These are phyloP conservation scores for Xyrauchen texanus DNA, from an alignment of 2,113 vertebrate species.

Conservation along the genomic window DNA sequence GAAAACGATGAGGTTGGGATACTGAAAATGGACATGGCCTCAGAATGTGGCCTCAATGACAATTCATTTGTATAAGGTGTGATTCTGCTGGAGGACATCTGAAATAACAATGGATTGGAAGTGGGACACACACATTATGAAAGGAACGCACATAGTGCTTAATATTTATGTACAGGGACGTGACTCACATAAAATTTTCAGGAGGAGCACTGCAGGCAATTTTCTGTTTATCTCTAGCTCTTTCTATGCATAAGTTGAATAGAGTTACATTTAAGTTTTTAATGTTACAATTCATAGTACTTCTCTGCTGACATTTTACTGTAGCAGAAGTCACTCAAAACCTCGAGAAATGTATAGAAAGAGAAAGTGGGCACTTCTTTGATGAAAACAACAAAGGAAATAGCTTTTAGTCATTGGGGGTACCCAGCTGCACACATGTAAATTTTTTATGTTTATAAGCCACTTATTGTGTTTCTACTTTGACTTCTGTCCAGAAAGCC, in stretches of 20 bases:
- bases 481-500: conserved; percentile 31
- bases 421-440: conserved; percentile 9
- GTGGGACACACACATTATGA: conserved; percentile 1
- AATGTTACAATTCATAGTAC: no score
- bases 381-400: conserved; percentile 10
- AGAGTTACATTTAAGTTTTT: not conserved
- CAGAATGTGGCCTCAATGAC: not conserved
- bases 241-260: not conserved
- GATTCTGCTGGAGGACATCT: not conserved
- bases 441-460: conserved; percentile 34
- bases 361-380: conserved; percentile 1
- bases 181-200: conserved; percentile 32
- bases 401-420: not conserved
- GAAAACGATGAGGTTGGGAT: no score
- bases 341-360: conserved; percentile 1
- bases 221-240: not conserved
- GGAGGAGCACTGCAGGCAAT: not conserved
- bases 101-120: conserved; percentile 1
- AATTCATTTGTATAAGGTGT: not conserved
- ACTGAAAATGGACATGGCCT: no score
- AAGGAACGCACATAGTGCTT: conserved; percentile 13
- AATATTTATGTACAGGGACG: conserved; percentile 21
- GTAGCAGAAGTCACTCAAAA: not conserved
- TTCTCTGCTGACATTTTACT: not conserved
- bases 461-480: conserved; percentile 25